Conservation (phyloP, 2,797 vertebrate genomes). For the Helostoma temminkii region DNA sequence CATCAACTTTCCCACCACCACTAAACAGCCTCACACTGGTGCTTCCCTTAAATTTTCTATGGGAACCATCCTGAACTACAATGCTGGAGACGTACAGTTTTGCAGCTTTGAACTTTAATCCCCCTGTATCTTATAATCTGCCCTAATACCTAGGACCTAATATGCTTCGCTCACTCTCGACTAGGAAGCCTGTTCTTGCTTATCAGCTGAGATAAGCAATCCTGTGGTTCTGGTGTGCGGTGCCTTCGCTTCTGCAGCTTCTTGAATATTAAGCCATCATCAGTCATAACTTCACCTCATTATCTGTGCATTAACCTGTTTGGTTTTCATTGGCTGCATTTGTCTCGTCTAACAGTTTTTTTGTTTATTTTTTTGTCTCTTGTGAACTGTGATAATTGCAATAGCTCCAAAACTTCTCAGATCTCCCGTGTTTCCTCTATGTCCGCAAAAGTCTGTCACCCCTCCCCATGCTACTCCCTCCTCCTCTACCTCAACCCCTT, state of each 20-base stretch:
- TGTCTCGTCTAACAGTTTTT: conserved; percentile 49
- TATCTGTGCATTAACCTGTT: conserved; percentile 34
- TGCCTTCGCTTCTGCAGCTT: conserved; percentile 64
- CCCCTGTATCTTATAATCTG: neutral
- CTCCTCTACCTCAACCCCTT: neutral
- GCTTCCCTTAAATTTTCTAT: too few relatives aligned
- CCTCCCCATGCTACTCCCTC: neutral
- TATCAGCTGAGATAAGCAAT: conserved; percentile 47
- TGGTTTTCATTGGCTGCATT: conserved; percentile 44
- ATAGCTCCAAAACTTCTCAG: conserved; percentile 54
- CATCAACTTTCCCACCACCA: too few relatives aligned
- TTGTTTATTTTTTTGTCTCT: conserved; percentile 64
- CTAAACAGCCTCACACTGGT: too few relatives aligned
- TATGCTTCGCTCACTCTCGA: conserved; percentile 4
- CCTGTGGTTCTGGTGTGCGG: conserved; percentile 17
- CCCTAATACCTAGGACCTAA: neutral
- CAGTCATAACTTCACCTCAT: conserved; percentile 22
- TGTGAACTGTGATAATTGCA: conserved; percentile 44
- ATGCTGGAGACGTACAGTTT: too few relatives aligned
- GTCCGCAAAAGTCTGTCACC: conserved; percentile 33
- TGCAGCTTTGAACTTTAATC: neutral
- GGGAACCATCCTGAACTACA: neutral
- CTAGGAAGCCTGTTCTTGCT: conserved; percentile 35
- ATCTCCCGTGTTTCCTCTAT: conserved; percentile 27
- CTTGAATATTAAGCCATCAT: conserved; percentile 23